These are phyloP conservation scores for Halcyon smyrnensis DNA, from an alignment of 2,797 vertebrate species.

Conservation along the genomic window DNA sequence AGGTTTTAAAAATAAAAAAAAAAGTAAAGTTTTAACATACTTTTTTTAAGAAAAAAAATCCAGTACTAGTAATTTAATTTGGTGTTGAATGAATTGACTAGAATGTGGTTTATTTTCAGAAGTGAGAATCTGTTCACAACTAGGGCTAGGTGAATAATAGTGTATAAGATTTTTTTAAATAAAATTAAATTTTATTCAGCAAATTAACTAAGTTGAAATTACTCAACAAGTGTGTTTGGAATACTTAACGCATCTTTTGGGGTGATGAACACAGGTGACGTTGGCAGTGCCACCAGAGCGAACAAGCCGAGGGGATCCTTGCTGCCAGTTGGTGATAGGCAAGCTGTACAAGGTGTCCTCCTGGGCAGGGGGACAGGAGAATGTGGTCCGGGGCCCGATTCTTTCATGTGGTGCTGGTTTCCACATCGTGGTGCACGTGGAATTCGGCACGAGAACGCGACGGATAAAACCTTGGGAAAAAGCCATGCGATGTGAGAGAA, in stretches of 20 bases:
- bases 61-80: conserved; percentile 58
- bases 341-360: rapidly evolving
- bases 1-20: conserved; percentile 60
- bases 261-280: not conserved
- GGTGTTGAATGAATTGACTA: conserved; percentile 65
- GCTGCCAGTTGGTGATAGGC: not conserved
- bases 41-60: conserved; percentile 51
- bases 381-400: rapidly evolving
- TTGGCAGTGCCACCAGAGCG: not conserved
- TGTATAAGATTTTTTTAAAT: conserved; percentile 75
- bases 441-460: rapidly evolving
- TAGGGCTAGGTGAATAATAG: conserved; percentile 71
- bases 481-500: not conserved
- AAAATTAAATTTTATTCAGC: conserved; percentile 76
- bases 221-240: conserved; percentile 36
- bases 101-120: conserved; percentile 74
- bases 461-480: not conserved
- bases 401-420: rapidly evolving
- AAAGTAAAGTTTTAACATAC: conserved; percentile 57
- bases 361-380: not conserved
- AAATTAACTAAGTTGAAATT: conserved; percentile 60
- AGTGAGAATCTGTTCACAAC: conserved; percentile 70
- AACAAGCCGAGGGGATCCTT: not conserved
- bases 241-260: not conserved
- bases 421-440: rapidly evolving